Base-by-base conservation (phyloP, 2,797 vertebrate genomes). In the Melanotaenia parkinsoni region DNA sequence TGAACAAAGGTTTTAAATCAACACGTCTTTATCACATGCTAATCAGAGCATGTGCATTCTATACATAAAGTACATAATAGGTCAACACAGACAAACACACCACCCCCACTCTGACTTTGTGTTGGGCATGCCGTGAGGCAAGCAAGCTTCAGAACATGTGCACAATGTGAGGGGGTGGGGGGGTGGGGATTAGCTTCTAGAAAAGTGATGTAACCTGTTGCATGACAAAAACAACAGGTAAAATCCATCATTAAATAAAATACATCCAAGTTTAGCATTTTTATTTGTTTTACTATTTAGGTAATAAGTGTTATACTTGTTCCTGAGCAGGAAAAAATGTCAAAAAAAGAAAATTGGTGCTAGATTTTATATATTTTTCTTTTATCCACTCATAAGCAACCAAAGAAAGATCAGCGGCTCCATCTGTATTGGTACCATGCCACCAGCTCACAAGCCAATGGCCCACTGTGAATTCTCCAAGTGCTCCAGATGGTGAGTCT, bases 401-500 rank as follows among this genome's bases (percentile, higher is more conserved):
- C 72, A 76, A 86, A 91, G 76, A 85, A 84, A 84, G 82, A 84
- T 91, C 81, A 88, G 83, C 71, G 73, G 75, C 80, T 92, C 87
- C 87, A 89, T 92, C 90, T 91, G 89, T 86, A 91, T 62, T 92
- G 88, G 89, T 89, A 76, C 74, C 22, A 32, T 88, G 91, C 89
- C 90, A 92, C 86, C 80, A 83, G 84, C 82, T 86, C 83, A 82
- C 86, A 87, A 86, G 82, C 87, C 88, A 88, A 89, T 70, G 81
- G 91, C 85, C 85, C 86, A 87, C 84, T 85, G 88, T 67, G 86
- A 89, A 86, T 90, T 87, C 87, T 91, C 81, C 86, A 78, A 87
- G 80, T 78, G 86, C 87, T 90, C 87, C 92, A 92, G 91, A 92
- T 92, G 91, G 90, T 82, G 81, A 90, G 86, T 65, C 86, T 80